Base-by-base conservation (phyloP, 2,113 vertebrate species). In the Limanda limanda region DNA sequence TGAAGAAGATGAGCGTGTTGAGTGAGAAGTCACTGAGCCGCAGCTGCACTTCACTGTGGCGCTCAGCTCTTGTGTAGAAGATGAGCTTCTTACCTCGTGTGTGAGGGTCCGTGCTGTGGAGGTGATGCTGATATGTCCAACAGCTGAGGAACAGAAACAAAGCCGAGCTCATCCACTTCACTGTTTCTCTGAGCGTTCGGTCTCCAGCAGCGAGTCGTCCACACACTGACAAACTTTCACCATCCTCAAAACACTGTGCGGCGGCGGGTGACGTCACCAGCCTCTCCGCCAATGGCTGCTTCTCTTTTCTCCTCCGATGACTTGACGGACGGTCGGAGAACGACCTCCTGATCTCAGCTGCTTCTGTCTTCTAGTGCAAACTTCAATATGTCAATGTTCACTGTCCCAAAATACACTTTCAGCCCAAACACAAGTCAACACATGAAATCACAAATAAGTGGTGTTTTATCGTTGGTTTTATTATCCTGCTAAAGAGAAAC, bases 81-180 rank as follows among this genome's bases (percentile, higher is more conserved):
- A 31, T 6, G 35, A 37, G 35, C 7, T 11, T 13, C 40, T 77
- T 85, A 93, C 91, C 92, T 83, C 73, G 13, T 86, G 57, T 83
- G 83, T 60, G 35, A 93, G 92, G 79, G 56, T 61, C 87, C 68
- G 78, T 51, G 61, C 48, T 52, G 15, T 69, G n/a, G n/a, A n/a
- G 48, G 57, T 10, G 61, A n/a, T 69, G 23, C 0, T 20, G 65
- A 51, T 73, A 56, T 23, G 60, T 81, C 81, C 80, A 45, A 8
- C 18, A 54, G 51, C 51, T n/a, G 51, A 20, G 20, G 2, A 6
- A 18, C 48, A 45, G 11, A 51, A 18, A 51, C 48, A 51, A 12
- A 51, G 18, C 12, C 20, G 20, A 20, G 20, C 20, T 5, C 51
- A 11, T n/a, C 8, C 51, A n/a, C 51, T n/a, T 9, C 51, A 3